Conservation (phyloP, 30 jellyfish, hydroid and myxozoan genomes). For the Turritopsis dohrnii region DNA sequence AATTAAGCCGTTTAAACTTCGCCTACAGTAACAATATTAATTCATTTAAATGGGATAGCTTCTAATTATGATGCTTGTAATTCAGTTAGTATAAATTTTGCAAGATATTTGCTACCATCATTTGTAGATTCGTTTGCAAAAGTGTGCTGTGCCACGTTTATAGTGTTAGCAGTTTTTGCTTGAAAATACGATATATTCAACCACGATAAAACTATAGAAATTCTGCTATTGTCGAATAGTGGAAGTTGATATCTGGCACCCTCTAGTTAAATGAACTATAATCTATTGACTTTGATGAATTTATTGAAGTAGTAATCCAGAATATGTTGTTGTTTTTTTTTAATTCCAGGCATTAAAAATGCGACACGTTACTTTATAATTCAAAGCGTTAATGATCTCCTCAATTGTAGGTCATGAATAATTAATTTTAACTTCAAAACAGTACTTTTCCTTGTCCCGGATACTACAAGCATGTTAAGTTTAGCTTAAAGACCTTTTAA, state of each 20-base stretch:
- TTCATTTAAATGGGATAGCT: background rate
- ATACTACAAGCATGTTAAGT: background rate
- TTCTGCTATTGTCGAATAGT: too few species aligned
- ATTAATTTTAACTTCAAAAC: background rate
- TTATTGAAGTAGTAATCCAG: too few species aligned
- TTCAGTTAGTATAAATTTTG: background rate
- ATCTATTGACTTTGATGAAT: too few species aligned
- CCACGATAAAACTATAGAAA: too few species aligned
- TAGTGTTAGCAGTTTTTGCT: background rate
- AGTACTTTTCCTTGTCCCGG: background rate
- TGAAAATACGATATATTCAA: too few species aligned
- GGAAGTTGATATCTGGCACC: too few species aligned
- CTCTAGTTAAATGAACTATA: too few species aligned
- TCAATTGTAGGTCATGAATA: background rate
- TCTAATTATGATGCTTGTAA: background rate
- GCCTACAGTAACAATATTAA: background rate
- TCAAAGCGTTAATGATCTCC: background rate
- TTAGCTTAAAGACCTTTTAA: background rate
- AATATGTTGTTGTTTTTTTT: background rate
- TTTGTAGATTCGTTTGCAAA: background rate
- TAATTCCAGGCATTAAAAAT: background rate
- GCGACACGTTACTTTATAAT: background rate
- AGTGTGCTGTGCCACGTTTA: background rate
- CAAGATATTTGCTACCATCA: background rate
- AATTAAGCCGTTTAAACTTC: background rate